Evolutionary conservation across 2,113 vertebrate genomes (phyloP), one percentile per base, ranked within the genome.

Genomic region (Opisthocomus hoazin): DNA sequence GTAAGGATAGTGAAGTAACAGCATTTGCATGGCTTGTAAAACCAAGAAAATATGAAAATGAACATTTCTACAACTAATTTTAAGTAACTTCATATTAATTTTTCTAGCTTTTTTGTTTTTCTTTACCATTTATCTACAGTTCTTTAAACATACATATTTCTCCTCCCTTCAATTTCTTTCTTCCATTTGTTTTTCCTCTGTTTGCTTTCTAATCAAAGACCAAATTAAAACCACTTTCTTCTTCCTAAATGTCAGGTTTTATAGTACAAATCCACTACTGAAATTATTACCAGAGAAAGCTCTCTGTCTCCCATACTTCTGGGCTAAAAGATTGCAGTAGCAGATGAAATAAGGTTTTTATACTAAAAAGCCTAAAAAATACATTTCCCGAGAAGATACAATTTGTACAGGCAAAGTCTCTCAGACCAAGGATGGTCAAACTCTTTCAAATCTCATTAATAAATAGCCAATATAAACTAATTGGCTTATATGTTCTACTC

Each of bases 401-500:
- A 34, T 50, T 77, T 54, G 17, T 43, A 69, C 2, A 12, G 68
- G 12, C 10, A 80, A 84, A 26, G 9, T 45, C 23, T 66, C 51
- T 68, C 41, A 78, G 30, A 61, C 26, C 29, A 75, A 56, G 60
- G n/a, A 58, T 85, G 36, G 74, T 37, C 30, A 63, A 91, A 84
- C 57, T 65, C 88, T 76, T 93, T 83, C 34, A 85, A 96, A 93
- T 85, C 90, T 83, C 81, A 68, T 85, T 96, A 94, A 95, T 85
- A 93, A 95, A 79, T 2, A 93, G 68, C 58, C 79, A 61, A 57
- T 76, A 89, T 37, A 89, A 95, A 90, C 83, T 95, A 94, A 70
- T 89, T 85, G 87, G 89, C 76, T 96, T 94, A 90, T 51, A 94
- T 9, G 84, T 96, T 89, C 93, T 86, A 37, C 41, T 74, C 50